Evolutionary conservation across 2,888 invertebrate species (phyloP), one percentile per base, ranked within the genome.

Genomic region (Calameuta idolon): DNA sequence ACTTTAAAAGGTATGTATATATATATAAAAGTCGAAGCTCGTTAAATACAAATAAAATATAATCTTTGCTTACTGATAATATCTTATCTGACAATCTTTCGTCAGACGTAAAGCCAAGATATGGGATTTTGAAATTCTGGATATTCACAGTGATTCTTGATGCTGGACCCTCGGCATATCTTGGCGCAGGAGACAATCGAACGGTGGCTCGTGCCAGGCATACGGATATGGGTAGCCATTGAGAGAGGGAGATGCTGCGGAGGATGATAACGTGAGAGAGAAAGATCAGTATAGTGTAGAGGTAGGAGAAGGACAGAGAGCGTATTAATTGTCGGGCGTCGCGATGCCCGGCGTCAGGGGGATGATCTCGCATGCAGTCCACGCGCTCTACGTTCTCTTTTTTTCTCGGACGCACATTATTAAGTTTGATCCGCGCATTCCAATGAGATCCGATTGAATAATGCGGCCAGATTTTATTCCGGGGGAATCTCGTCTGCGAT

Each of bases 371-470:
- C 84, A 87, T 87, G 86, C 87, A 81, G 83, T 81, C 81, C 86
- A 85, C 85, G 86, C 83, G 83, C 81, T 83, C 79, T 78, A 76
- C 77, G 77, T 75, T 23, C 37, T 76, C 71, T 31, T 37, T 71
- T 35, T 35, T 73, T 76, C 73, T 73, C 35, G n/a, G 76, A 73
- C 81, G 81, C 84, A 83, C 87, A 86, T 90, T 90, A 90, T 91
- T 91, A 90, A 90, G 89, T 89, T 89, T 89, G 89, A 90, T 90
- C 89, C 87, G 83, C 81, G 88, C 89, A 90, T 90, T 89, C 90
- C 90, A 80, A 82, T 83, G 88, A 85, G 84, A 85, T 87, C 85
- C 89, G 89, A 89, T 89, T 86, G 89, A 90, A 90, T 90, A 89
- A 89, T 87, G 87, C 87, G 85, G 80, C 86, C 89, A 88, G 90